Evolutionary conservation across 2,113 vertebrate species (phyloP), one percentile per base, ranked within the genome.

Genomic region (Polypterus bichir): DNA sequence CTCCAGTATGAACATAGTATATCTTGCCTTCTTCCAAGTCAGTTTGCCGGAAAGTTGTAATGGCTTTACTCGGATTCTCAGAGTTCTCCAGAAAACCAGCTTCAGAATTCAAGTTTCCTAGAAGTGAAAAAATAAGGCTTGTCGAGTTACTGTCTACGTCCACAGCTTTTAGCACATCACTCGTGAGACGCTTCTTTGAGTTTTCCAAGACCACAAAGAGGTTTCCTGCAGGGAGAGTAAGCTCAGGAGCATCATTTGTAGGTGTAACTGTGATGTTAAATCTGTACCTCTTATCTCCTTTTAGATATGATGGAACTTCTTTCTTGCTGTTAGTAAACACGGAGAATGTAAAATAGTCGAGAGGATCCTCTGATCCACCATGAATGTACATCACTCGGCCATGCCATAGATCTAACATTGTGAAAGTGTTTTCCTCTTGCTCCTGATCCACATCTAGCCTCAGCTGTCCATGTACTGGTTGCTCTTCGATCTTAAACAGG

Each of bases 1-100:
- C 66, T 0, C 88, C 91, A 4, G 68, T 79, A 77, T 94, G 92
- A 49, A 91, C 84, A 51, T 86, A 92, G 72, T 77, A 87, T 63
- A 97, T 66, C 54, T 69, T 79, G 10, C 87, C 77, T 62, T 85
- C 64, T 65, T 80, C 82, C 73, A 95, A 80, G 57, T 92, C 86
- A 48, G 60, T 27, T 5, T 84, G 73, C 57, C 85, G 83, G 72
- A 97, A 97, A n/a, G 77, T 66, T 65, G 68, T 78, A 61, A 92
- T 75, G 53, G 81, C 64, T 62, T 71, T 82, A 46, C 86, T 86
- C n/a, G 85, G 83, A 64, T 78, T 67, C 48, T 70, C 72, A 59
- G 81, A 77, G 46, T 83, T 77, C 84, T 93, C 91, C 72, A 97
- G 75, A 86, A 86, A 91, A 47, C 92, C 94, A 58, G 84, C 81